Conservation (phyloP, 2,888 invertebrate genomes). For the Cotesia congregata region DNA sequence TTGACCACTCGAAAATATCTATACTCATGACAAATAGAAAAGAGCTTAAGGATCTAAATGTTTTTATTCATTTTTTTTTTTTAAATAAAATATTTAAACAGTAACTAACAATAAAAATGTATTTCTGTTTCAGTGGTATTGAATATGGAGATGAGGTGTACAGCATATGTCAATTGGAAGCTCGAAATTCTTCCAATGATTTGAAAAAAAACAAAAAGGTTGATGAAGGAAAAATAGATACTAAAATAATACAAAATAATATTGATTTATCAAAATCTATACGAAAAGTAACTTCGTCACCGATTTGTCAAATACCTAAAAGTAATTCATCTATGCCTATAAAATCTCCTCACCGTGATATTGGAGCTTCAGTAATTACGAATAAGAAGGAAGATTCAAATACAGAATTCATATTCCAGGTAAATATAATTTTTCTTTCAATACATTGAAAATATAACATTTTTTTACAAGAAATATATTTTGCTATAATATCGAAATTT, state of each 20-base stretch:
- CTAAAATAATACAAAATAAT: slow-evolving; percentile 40
- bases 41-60: too few species aligned
- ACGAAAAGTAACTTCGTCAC: not conserved
- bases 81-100: not conserved
- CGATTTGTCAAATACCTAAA: slow-evolving; percentile 1
- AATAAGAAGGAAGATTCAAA: too few species aligned
- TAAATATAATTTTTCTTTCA: too few species aligned
- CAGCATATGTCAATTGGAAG: slow-evolving; percentile 76
- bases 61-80: too few species aligned
- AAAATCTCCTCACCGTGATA: slow-evolving; percentile 3
- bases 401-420: too few species aligned
- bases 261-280: slow-evolving; percentile 11
- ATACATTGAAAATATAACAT: too few species aligned
- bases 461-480: too few species aligned
- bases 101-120: slow-evolving; percentile 46
- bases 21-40: too few species aligned
- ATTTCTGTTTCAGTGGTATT: slow-evolving; percentile 77
- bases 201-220: slow-evolving; percentile 14
- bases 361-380: slow-evolving; percentile 23
- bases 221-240: not conserved
- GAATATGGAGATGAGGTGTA: slow-evolving; percentile 85
- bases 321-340: not conserved
- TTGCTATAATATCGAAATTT: too few species aligned
- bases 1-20: too few species aligned
- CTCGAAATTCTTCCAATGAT: slow-evolving; percentile 54